Percentiles rank a stretch among this genome's conserved stretches.
Evolutionary conservation across 2,888 invertebrate genomes (phyloP).

Genomic region (Macrosiphum euphorbiae): DNA sequence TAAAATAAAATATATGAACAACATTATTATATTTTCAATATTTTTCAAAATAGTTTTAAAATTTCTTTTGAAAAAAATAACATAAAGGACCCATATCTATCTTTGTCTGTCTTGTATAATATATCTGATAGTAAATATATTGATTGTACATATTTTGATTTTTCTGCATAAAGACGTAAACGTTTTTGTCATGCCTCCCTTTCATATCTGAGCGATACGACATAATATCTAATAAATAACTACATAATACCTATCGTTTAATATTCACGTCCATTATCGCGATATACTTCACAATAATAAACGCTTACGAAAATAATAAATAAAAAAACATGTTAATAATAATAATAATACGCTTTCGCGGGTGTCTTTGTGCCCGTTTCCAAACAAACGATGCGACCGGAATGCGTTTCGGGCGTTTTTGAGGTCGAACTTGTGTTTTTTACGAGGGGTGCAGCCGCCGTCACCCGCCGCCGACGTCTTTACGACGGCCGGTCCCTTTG

Average conservation of each 20-base stretch:
- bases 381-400: conserved; percentile 39
- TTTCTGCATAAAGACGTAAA: too few relatives aligned
- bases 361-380: conserved; percentile 2
- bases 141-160: too few relatives aligned
- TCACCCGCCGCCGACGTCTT: conserved; percentile 33
- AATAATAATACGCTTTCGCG: background rate
- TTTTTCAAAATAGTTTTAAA: too few relatives aligned
- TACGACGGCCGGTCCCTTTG: conserved; percentile 58
- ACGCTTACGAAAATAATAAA: background rate
- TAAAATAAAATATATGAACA: background rate
- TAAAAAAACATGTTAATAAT: background rate
- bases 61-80: too few relatives aligned
- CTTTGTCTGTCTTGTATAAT: too few relatives aligned
- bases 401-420: conserved; percentile 42
- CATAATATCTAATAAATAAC: background rate
- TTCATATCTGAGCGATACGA: background rate
- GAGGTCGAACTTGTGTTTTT: conserved; percentile 63
- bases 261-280: background rate
- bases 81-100: too few relatives aligned
- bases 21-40: background rate
- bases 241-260: background rate
- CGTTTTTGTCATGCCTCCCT: too few relatives aligned
- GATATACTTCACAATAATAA: background rate
- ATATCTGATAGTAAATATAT: too few relatives aligned
- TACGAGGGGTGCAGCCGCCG: conserved; percentile 45